Evolutionary conservation across 2,797 vertebrate species (phyloP), one percentile per base, ranked within the genome.

Genomic region (Mus spretus): DNA sequence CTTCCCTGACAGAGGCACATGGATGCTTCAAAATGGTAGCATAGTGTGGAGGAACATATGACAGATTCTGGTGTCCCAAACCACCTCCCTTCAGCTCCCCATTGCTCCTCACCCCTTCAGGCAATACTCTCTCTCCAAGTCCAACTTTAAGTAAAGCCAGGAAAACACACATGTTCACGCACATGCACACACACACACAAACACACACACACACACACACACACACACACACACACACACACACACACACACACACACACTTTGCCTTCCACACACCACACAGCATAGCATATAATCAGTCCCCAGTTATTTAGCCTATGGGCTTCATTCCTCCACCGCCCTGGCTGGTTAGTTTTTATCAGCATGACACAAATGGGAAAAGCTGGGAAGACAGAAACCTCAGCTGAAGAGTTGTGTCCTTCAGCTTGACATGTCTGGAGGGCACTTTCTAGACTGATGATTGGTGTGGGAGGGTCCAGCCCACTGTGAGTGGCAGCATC

Each of bases 1-100:
- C 55, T 83, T 80, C 22, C 6, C 59, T 93, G 65, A 86, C 24
- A 84, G 75, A 26, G 79, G 70, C 89, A 89, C 40, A 79, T 44
- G 22, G 28, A 55, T 75, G 15, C 81, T 84, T 87, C 80, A 44
- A 55, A 92, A 81, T 47, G 65, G 87, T 78, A 97, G 53, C 79
- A 28, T 47, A 83, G 77, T n/a, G 47, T 28, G 37, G 91, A 44
- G 57, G 61, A 80, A 9, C 24, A 87, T 50, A 12, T 82, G 47
- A 95, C 31, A 20, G 14, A 57, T 55, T 22, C 65, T 12, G 94
- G 2, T 6, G 50, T 47, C 7, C 10, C 17, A 83, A 70, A 44
- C 74, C 80, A 72, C 65, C 91, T 81, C 44, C 24, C 75, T 85
- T 61, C n/a, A 72, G 1, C 3, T 50, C 59, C 7, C 84, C 47